Evolutionary conservation across 2,797 vertebrate genomes (phyloP).

Genomic region (Sebastolobus alascanus): DNA sequence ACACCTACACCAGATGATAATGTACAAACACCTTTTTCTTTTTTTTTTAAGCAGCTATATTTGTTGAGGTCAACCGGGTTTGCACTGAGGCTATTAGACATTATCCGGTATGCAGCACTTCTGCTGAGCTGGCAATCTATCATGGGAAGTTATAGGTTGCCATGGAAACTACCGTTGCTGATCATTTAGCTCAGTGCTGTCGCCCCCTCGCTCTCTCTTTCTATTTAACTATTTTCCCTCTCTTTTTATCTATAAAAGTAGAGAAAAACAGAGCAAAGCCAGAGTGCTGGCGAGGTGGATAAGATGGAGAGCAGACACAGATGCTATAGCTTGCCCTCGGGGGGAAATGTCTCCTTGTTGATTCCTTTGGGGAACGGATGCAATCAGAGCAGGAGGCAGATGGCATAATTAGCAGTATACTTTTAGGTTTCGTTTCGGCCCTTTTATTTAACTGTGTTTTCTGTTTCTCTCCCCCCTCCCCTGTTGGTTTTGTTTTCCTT

Average conservation of each 20-base stretch:
- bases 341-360: slow-evolving; percentile 19
- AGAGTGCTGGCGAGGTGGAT: not conserved
- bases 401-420: slow-evolving; percentile 15
- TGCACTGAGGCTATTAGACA: slow-evolving; percentile 8
- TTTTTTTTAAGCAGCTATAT: slow-evolving; percentile 7
- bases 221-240: slow-evolving; percentile 2
- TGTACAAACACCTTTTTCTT: not conserved
- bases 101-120: slow-evolving; percentile 42
- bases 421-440: slow-evolving; percentile 15
- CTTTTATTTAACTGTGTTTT: not conserved
- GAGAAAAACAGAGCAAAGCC: not conserved
- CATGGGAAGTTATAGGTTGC: slow-evolving; percentile 74
- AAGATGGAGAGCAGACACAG: slow-evolving; percentile 38
- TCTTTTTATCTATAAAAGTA: slow-evolving; percentile 26
- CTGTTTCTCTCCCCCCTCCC: slow-evolving; percentile 25
- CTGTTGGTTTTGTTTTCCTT: slow-evolving; percentile 35
- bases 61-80: slow-evolving; percentile 37
- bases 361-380: slow-evolving; percentile 20
- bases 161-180: slow-evolving; percentile 77
- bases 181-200: slow-evolving; percentile 43
- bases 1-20: not conserved
- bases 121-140: slow-evolving; percentile 66
- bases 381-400: slow-evolving; percentile 40
- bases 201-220: slow-evolving; percentile 41
- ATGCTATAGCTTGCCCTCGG: slow-evolving; percentile 30